These are phyloP conservation scores for Petrolisthes cinctipes DNA, from an alignment of 2,888 invertebrate species.

Conservation along the genomic window DNA sequence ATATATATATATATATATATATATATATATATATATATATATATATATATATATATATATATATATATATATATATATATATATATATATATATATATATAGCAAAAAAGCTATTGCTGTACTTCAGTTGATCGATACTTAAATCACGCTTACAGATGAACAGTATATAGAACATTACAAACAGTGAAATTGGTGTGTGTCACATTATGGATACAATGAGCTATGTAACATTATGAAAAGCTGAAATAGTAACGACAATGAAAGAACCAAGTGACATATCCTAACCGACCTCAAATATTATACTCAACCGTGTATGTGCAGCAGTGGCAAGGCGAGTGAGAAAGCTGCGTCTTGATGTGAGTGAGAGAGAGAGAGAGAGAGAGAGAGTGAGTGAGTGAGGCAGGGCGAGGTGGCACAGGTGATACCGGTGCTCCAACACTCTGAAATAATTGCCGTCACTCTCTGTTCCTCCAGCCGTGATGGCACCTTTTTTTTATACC, in stretches of 20 bases:
- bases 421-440: constrained; percentile 31
- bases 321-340: background rate
- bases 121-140: too few species aligned
- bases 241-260: too few species aligned
- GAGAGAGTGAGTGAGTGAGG: background rate
- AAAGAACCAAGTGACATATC: too few species aligned
- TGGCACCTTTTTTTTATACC: constrained; percentile 21
- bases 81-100: background rate
- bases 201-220: too few species aligned
- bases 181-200: too few species aligned
- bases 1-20: background rate
- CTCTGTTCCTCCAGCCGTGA: constrained; percentile 50
- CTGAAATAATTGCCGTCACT: constrained; percentile 47
- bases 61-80: background rate
- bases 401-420: constrained; percentile 28
- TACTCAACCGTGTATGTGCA: background rate
- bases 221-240: too few species aligned
- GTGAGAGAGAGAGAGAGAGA: background rate
- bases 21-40: constrained; percentile 7
- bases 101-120: background rate
- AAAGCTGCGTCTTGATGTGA: background rate
- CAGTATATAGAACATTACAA: too few species aligned
- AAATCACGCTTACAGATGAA: too few species aligned
- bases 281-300: too few species aligned
- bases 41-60: background rate